Evolutionary conservation across 2,888 invertebrate genomes (phyloP).

Genomic region (Odontocerum albicorne): DNA sequence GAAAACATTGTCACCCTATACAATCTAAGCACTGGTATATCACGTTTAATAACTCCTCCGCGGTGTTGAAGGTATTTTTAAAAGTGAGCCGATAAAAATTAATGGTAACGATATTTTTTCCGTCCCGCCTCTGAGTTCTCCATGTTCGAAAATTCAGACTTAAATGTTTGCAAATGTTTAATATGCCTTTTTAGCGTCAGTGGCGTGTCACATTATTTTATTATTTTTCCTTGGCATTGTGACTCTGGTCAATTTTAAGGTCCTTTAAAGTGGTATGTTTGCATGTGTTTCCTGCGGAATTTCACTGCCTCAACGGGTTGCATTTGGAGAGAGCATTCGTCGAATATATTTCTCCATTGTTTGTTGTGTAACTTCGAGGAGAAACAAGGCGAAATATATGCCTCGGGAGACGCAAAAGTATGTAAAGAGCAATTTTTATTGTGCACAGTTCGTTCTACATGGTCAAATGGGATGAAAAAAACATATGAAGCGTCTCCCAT

Average conservation of each 20-base stretch:
- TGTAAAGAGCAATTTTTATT: background rate
- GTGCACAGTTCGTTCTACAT: too few relatives aligned
- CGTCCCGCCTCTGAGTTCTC: constrained; percentile 1
- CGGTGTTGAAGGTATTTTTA: too few relatives aligned
- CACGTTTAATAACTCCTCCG: too few relatives aligned
- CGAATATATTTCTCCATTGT: constrained; percentile 19
- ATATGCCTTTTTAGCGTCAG: constrained; percentile 29
- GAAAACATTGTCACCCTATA: too few relatives aligned
- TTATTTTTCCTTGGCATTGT: background rate
- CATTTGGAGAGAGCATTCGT: constrained; percentile 9
- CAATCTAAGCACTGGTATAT: too few relatives aligned
- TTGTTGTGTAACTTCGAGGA: constrained; percentile 2
- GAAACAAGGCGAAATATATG: constrained; percentile 19
- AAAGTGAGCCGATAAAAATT: too few relatives aligned
- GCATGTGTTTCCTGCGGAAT: constrained; percentile 13
- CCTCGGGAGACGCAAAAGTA: too few relatives aligned
- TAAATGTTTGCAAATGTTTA: constrained; percentile 21
- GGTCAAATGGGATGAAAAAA: too few relatives aligned
- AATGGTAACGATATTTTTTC: too few relatives aligned
- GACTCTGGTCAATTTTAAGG: constrained; percentile 1
- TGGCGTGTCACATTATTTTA: constrained; percentile 32
- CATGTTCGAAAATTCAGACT: background rate
- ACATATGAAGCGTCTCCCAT: too few relatives aligned
- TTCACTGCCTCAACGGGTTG: background rate
- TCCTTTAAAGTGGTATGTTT: constrained; percentile 9